These are phyloP conservation scores for Halocynthia roretzi DNA, from an alignment of 23 tunicate species.

Conservation along the genomic window DNA sequence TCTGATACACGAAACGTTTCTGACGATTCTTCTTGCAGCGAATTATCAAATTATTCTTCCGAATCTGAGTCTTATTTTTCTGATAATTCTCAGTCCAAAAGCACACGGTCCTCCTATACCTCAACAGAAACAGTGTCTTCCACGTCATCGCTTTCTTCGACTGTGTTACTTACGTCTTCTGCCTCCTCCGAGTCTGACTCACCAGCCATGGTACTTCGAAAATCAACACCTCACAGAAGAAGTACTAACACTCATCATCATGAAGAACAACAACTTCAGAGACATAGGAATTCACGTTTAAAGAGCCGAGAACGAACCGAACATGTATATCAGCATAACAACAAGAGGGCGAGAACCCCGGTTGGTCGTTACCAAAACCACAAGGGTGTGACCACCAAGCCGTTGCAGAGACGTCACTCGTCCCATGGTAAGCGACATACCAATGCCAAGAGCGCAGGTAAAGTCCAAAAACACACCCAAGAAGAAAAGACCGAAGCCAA, in stretches of 20 bases:
- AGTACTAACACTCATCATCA: too few species aligned
- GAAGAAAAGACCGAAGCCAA: neutral
- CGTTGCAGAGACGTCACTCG: too few species aligned
- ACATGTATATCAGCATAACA: too few species aligned
- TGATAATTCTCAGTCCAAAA: neutral
- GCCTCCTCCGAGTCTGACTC: constrained; percentile 6
- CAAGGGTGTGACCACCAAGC: too few species aligned
- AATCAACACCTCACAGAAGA: too few species aligned
- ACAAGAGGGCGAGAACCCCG: too few species aligned
- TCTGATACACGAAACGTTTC: neutral
- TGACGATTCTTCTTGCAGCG: constrained; percentile 18
- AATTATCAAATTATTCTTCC: constrained; percentile 18
- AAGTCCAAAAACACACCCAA: neutral
- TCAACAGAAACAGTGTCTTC: neutral
- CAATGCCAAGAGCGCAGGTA: neutral
- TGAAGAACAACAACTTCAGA: too few species aligned
- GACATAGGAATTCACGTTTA: too few species aligned
- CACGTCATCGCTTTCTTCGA: constrained; percentile 5
- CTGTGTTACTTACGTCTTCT: neutral
- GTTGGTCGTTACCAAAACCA: too few species aligned
- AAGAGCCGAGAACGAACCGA: too few species aligned
- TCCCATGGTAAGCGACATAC: too few species aligned
- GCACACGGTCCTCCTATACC: neutral
- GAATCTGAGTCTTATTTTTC: neutral
- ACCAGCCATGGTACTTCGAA: neutral